phyloP scores from a whole-genome alignment of 2,888 invertebrate genomes.

The Fragum fragum region DNA sequence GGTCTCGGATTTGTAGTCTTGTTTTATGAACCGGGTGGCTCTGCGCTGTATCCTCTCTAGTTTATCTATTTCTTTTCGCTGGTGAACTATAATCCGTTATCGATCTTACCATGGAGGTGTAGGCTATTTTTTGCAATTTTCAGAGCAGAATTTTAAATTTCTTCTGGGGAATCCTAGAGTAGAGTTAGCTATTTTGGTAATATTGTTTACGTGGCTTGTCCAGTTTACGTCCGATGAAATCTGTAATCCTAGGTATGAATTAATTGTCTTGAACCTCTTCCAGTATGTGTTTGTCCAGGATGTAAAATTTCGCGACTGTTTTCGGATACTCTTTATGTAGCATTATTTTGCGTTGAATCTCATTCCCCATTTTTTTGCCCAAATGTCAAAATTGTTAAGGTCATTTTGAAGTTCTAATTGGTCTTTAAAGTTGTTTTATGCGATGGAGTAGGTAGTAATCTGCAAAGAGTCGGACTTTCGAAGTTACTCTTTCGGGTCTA shows the following conservation, averaged over 20 bases:
- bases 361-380: conserved; percentile 30
- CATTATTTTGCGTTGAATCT: conserved; percentile 40
- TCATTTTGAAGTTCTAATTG: conserved; percentile 22
- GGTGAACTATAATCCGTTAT: conserved; percentile 37
- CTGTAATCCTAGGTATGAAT: conserved; percentile 48
- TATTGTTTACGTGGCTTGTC: conserved; percentile 43
- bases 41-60: background rate
- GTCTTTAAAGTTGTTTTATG: background rate
- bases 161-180: conserved; percentile 48
- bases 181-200: conserved; percentile 49
- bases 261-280: conserved; percentile 31
- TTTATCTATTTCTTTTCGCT: background rate
- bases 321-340: conserved; percentile 22
- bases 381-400: conserved; percentile 13
- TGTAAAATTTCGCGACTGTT: conserved; percentile 32
- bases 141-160: conserved; percentile 47
- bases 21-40: background rate
- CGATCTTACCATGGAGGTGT: conserved; percentile 38
- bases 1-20: background rate
- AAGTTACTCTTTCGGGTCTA: conserved; percentile 5
- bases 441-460: conserved; percentile 14
- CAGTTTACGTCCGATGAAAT: conserved; percentile 57
- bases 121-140: conserved; percentile 33
- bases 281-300: conserved; percentile 8
- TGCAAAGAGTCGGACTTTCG: conserved; percentile 8